phyloP scores from a whole-genome alignment of 2,113 vertebrate species.

The Petrocephalus microphthalmus region DNA sequence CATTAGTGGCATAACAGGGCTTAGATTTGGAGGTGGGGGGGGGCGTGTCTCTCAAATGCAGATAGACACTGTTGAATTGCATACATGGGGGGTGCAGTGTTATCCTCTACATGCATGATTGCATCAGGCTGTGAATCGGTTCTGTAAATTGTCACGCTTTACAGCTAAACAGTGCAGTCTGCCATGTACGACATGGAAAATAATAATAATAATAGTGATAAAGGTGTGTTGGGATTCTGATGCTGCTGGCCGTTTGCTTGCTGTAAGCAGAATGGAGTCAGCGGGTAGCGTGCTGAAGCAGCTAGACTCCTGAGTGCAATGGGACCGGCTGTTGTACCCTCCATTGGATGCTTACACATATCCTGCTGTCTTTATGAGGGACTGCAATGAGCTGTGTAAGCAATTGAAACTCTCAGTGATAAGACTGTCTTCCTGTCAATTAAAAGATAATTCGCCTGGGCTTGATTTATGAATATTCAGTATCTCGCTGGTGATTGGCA shows the following conservation, averaged over 20 bases:
- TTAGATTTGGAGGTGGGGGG: no score
- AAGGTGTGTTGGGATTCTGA: not conserved
- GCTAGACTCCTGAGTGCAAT: not conserved
- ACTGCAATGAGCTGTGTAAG: not conserved
- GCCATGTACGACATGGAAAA: not conserved
- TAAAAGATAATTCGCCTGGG: not conserved
- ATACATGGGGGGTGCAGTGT: not conserved
- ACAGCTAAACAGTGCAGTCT: not conserved
- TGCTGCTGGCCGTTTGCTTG: not conserved
- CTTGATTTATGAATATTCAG: not conserved
- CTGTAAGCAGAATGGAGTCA: not conserved
- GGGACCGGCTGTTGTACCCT: not conserved
- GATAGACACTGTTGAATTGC: no score
- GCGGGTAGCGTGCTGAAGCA: not conserved
- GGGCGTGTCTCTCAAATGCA: no score
- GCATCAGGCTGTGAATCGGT: not conserved
- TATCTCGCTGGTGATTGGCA: not conserved
- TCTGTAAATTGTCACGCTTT: not conserved
- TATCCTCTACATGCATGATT: not conserved
- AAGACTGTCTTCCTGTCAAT: not conserved
- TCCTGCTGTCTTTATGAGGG: not conserved
- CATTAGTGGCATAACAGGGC: no score
- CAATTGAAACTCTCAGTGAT: not conserved
- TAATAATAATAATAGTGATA: not conserved
- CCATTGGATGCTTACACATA: not conserved